Conservation (phyloP, 2,797 vertebrate species). For the Darevskia mixta region DNA sequence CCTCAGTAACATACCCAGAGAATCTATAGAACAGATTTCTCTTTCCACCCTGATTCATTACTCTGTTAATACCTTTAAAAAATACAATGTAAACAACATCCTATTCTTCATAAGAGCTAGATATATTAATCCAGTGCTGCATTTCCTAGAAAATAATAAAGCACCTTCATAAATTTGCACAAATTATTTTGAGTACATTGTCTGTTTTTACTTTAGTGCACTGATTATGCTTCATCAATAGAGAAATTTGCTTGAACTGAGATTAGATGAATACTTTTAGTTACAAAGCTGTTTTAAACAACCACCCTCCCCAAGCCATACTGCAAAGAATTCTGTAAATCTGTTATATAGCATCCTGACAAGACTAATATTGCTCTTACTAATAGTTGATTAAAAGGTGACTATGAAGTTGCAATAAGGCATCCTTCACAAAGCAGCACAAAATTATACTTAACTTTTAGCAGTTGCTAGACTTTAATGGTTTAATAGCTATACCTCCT, state of each 20-base stretch:
- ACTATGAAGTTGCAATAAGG: constrained; percentile 26
- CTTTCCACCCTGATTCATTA: not conserved
- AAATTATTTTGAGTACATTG: constrained; percentile 24
- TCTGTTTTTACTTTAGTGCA: not conserved
- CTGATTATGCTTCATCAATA: not conserved
- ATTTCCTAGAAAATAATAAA: constrained; percentile 47
- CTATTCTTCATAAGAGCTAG: constrained; percentile 36
- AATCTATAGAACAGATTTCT: not conserved
- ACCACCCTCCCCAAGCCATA: constrained; percentile 1
- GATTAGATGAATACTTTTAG: not conserved
- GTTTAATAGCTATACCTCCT: constrained; percentile 44
- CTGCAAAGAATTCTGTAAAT: not conserved
- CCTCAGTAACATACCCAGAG: not conserved
- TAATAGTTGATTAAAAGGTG: constrained; percentile 19
- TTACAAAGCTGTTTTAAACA: not conserved
- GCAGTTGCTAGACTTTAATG: constrained; percentile 41
- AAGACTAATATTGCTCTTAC: not conserved
- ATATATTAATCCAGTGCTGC: not conserved
- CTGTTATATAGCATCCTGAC: not conserved
- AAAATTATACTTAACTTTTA: constrained; percentile 43
- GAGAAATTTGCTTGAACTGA: not conserved
- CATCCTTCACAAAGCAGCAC: constrained; percentile 36
- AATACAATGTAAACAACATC: constrained; percentile 19
- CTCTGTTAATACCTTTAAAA: constrained; percentile 31
- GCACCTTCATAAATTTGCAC: constrained; percentile 30